Conservation (phyloP, 53 echinoderm and acorn worm genomes). For the Apostichopus leukothele region DNA sequence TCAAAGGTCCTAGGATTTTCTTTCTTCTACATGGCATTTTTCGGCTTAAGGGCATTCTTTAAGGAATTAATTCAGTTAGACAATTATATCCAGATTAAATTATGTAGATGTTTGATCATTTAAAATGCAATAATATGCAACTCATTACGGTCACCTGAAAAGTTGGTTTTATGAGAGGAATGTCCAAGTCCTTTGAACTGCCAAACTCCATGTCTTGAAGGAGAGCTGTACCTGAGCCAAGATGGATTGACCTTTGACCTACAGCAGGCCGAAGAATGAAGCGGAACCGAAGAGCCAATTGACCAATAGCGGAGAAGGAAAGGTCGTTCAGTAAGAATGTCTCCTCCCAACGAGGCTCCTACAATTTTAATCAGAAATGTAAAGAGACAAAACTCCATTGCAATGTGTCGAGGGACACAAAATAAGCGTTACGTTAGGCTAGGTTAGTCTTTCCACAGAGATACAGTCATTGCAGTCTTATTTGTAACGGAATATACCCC, state of each 20-base stretch:
- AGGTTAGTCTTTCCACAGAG: too few relatives aligned
- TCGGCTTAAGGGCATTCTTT: too few relatives aligned
- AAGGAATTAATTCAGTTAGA: too few relatives aligned
- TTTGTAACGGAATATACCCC: too few relatives aligned
- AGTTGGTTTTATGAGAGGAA: conserved; percentile 54
- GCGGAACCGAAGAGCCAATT: conserved; percentile 66
- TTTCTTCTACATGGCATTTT: too few relatives aligned
- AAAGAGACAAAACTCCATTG: too few relatives aligned
- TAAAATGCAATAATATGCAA: background rate
- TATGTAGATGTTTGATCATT: too few relatives aligned
- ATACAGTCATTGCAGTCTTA: too few relatives aligned
- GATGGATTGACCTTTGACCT: conserved; percentile 56
- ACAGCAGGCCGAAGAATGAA: conserved; percentile 61
- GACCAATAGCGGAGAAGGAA: conserved; percentile 81
- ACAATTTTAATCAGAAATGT: background rate
- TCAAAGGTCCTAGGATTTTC: too few relatives aligned
- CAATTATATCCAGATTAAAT: too few relatives aligned
- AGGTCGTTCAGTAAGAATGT: conserved; percentile 69
- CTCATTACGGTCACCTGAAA: conserved; percentile 7
- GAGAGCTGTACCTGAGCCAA: conserved; percentile 53
- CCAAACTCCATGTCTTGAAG: conserved; percentile 58
- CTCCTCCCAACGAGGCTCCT: conserved; percentile 58
- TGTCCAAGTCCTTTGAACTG: conserved; percentile 44
- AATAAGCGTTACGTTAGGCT: too few relatives aligned
- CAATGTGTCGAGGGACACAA: too few relatives aligned